Evolutionary conservation across 2,113 vertebrate genomes (phyloP).

Genomic region (Aythya baeri): DNA sequence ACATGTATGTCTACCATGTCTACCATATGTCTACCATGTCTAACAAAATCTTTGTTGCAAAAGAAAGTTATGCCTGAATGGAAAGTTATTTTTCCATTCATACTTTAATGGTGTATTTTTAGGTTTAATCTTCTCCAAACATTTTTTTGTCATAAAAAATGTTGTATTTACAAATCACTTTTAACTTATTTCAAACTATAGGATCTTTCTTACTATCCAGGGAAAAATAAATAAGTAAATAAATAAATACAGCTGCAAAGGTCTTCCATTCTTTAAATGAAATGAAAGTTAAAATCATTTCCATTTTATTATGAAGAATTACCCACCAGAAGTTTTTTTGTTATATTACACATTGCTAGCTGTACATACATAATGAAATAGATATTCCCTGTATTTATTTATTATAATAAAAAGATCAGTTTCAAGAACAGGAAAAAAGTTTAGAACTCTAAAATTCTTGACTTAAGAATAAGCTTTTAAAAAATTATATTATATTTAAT

Average conservation of each 20-base stretch:
- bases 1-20: not conserved
- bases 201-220: not conserved
- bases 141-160: slow-evolving; percentile 12
- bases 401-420: not conserved
- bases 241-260: not conserved
- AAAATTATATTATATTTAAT: not conserved
- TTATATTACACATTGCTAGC: not conserved
- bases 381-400: not conserved
- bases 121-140: slow-evolving; percentile 29
- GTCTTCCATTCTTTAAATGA: slow-evolving; percentile 18
- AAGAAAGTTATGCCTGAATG: not conserved
- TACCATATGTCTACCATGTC: not conserved
- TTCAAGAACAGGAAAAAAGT: not conserved
- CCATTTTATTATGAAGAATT: not conserved
- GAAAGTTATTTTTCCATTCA: slow-evolving; percentile 5
- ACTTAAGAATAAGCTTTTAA: not conserved
- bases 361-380: not conserved
- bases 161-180: slow-evolving; percentile 33
- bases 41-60: slow-evolving; percentile 24
- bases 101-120: slow-evolving; percentile 17
- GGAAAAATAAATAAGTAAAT: not conserved
- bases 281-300: slow-evolving; percentile 13
- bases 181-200: slow-evolving; percentile 26
- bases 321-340: not conserved
- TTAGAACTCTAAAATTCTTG: not conserved